Base-by-base conservation (phyloP, 2,888 invertebrate species). In the Nephrocerus scutellatus region DNA sequence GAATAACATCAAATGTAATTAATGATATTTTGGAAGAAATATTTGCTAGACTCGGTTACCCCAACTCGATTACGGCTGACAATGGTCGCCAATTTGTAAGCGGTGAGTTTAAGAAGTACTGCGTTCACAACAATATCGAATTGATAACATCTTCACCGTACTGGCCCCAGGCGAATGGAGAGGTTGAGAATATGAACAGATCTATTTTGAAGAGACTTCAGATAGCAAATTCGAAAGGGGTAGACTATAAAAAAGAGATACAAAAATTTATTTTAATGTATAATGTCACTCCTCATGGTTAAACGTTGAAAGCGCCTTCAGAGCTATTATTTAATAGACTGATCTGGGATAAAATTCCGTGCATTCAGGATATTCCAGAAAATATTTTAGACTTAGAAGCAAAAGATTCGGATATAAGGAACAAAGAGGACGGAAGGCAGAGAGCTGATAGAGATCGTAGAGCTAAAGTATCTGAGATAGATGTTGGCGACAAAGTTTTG, bases 21-120 rank as follows among this genome's bases (percentile, higher is more conserved):
- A 40, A 43, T 31, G 32, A 28, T 8, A 31, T 39, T 22, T 30
- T 46, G 21, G 33, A 26, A 7, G 40, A 36, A 36, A 37, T 44
- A 9, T 44, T 41, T 19, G 16, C 26, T 16, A 36, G 36, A 22
- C 25, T 46, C 13, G 46, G 40, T 21, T 43, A 30, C 36, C 40
- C 40, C 9, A 19, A 32, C 20, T 37, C 40, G 10, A 30, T 44
- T 18, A 41, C 40, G 21, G 30, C 41, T n/a, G 44, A 44, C 36
- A 44, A 36, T 37, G 44, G 47, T 2, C 41, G 36, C 13, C 41
- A 44, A 35, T 41, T 46, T 26, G 18, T 23, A 13, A 46, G 44
- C 14, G 30, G 36, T 12, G 33, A 41, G 29, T 46, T 46, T 21
- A 44, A 36, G 13, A 6, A 4, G 4, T 42, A 23, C 30, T 42